Percentiles rank a stretch among this genome's conserved stretches.
These are phyloP conservation scores for Ormyrus pomaceus DNA, from an alignment of 2,888 invertebrate species.

Conservation along the genomic window DNA sequence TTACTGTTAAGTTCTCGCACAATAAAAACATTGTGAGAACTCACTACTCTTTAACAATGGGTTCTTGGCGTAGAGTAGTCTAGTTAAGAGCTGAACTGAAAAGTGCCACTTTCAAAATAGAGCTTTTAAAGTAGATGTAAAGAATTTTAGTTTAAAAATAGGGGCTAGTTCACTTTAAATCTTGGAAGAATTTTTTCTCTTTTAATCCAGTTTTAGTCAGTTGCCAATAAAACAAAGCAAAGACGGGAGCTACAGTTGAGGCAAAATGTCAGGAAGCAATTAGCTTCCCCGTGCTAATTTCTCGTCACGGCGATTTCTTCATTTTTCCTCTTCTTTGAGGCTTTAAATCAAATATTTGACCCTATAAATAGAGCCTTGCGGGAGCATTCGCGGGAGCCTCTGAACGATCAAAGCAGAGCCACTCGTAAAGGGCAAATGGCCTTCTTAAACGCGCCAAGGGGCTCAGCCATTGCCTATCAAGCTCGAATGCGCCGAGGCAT, in stretches of 20 bases:
- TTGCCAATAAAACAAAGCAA: too few relatives aligned
- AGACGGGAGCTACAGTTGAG: too few relatives aligned
- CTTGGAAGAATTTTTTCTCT: too few relatives aligned
- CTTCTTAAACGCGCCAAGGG: constrained; percentile 47
- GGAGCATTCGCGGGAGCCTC: constrained; percentile 23
- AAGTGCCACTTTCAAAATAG: too few relatives aligned
- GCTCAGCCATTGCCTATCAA: constrained; percentile 39
- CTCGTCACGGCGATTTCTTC: background rate
- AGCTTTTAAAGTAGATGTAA: too few relatives aligned
- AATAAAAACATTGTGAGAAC: constrained; percentile 3
- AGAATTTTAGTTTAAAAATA: too few relatives aligned
- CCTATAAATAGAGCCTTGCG: constrained; percentile 47
- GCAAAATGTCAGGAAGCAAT: too few relatives aligned
- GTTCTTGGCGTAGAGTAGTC: constrained; percentile 6
- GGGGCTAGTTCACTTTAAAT: too few relatives aligned
- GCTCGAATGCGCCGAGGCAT: constrained; percentile 24
- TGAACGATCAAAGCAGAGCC: constrained; percentile 46
- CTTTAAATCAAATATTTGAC: constrained; percentile 45
- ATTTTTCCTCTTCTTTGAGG: background rate
- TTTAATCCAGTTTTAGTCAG: too few relatives aligned
- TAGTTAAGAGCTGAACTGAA: constrained; percentile 5
- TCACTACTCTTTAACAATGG: constrained; percentile 28
- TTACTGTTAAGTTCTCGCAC: constrained; percentile 29
- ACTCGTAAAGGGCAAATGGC: constrained; percentile 52
- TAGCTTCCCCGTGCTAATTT: too few relatives aligned